Conservation (phyloP, 2,888 invertebrate genomes). For the Tetrapedia diversipes region DNA sequence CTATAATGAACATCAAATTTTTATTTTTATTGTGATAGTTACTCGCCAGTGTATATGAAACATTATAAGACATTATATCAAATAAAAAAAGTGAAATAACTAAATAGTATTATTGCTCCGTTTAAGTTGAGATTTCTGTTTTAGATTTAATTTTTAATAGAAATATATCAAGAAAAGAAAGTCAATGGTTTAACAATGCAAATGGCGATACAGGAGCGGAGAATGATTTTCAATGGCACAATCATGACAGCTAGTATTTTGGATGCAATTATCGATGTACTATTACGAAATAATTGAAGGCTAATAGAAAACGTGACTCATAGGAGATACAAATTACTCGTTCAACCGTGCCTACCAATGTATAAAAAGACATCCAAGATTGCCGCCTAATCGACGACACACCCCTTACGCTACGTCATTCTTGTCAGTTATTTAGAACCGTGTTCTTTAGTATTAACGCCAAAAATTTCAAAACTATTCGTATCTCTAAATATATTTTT, state of each 20-base stretch:
- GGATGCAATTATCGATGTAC: slow-evolving; percentile 4
- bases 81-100: neutral
- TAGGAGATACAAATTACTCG: neutral
- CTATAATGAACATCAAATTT: neutral
- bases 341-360: neutral
- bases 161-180: slow-evolving; percentile 40
- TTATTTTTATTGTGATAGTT: neutral
- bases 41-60: neutral
- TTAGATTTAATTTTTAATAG: neutral
- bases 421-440: slow-evolving; percentile 50
- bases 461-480: neutral
- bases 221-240: slow-evolving; percentile 46
- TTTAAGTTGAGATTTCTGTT: neutral
- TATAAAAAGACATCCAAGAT: slow-evolving; percentile 31
- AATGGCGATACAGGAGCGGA: slow-evolving; percentile 62
- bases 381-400: slow-evolving; percentile 66
- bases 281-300: neutral
- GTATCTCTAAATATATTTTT: neutral
- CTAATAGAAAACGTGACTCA: neutral
- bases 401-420: slow-evolving; percentile 71
- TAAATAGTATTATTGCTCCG: neutral
- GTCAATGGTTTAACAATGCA: slow-evolving; percentile 59
- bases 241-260: slow-evolving; percentile 28
- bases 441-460: neutral
- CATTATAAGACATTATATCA: neutral